Evolutionary conservation across 2,797 vertebrate genomes (phyloP), one percentile per base, ranked within the genome.

Genomic region (Neostethus bicornis): DNA sequence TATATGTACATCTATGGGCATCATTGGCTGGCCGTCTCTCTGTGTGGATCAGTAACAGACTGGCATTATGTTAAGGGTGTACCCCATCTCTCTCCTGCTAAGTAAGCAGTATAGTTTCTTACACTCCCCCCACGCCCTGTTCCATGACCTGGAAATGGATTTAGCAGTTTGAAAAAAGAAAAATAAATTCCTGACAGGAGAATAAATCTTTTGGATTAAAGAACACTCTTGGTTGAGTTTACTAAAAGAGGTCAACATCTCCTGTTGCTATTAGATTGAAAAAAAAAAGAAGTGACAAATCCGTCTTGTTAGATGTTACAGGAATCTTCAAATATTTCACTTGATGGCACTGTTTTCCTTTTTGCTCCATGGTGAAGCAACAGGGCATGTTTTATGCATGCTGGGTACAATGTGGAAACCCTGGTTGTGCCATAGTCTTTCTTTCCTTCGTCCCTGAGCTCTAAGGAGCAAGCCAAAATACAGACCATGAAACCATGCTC

Each of bases 281-380:
- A 31, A 59, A n/a, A n/a, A n/a, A n/a, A n/a, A n/a, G n/a, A n/a
- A 65, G 38, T 73, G 77, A 73, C 65, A 16, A 65, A 76, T 80
- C 44, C 53, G 37, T 76, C 73, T 72, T 53, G 59, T 26, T 37
- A 79, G 66, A 67, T 68, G 65, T 85, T 92, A 93, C 90, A 95
- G 93, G 92, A 94, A 93, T 93, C 94, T 94, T 95, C 89, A 87
- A 91, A 95, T 93, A 91, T 93, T 94, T 96, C 96, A 98, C 96
- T 97, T 97, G 96, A 98, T 99, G 96, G 96, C 96, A 98, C 92
- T 99, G 95, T 98, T 98, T 97, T 95, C 95, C 95, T 96, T 95
- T 93, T 93, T 91, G 93, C 85, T 85, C 75, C 67, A n/a, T 35
- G 67, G 85, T 63, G 73, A 81, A 92, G 87, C 88, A 91, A 90